Evolutionary conservation across 2,113 vertebrate species (phyloP).

Genomic region (Aphelocoma coerulescens): DNA sequence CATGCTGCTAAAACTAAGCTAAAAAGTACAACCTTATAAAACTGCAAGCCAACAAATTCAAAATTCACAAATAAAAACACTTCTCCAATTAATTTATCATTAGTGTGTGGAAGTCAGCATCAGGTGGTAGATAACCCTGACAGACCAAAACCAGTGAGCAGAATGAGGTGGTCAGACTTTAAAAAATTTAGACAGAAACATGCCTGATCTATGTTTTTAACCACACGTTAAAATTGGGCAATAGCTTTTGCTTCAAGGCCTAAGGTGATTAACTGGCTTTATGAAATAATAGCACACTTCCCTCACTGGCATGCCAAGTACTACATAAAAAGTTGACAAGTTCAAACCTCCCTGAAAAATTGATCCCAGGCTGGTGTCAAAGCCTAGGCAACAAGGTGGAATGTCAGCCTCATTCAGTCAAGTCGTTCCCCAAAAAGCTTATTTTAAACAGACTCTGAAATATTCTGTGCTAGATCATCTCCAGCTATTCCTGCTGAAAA

Average conservation of each 20-base stretch:
- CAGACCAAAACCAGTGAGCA: background rate
- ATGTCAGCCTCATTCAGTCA: background rate
- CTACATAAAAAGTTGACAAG: background rate
- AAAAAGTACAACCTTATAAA: background rate
- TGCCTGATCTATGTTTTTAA: background rate
- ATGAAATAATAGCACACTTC: background rate
- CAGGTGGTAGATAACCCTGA: background rate
- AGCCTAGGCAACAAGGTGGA: background rate
- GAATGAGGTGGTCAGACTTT: background rate
- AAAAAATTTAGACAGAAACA: background rate
- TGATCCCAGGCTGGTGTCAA: background rate
- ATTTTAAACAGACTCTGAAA: background rate
- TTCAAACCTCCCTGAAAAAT: background rate
- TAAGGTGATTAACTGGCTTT: background rate
- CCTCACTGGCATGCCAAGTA: background rate
- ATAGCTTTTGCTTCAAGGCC: background rate
- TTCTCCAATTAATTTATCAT: background rate
- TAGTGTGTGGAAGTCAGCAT: background rate
- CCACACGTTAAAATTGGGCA: background rate
- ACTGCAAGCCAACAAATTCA: background rate
- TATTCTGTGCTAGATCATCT: background rate
- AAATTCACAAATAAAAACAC: background rate
- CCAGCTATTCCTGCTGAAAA: background rate
- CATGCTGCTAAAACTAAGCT: background rate
- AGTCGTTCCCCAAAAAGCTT: background rate